phyloP scores from a whole-genome alignment of 2,888 invertebrate genomes.

The Hoplodrina ambigua region DNA sequence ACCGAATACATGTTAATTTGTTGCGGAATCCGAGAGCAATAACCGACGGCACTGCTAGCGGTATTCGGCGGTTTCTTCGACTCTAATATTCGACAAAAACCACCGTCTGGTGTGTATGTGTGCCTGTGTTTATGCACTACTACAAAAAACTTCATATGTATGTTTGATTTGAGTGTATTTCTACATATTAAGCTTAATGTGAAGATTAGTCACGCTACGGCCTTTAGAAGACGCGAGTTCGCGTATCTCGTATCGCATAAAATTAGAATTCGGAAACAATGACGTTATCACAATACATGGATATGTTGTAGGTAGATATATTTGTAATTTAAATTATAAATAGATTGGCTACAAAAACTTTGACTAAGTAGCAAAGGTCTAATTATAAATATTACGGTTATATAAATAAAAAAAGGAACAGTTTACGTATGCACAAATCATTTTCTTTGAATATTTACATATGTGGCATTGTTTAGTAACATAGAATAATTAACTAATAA shows the following conservation, averaged over 20 bases:
- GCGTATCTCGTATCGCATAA: constrained; percentile 65
- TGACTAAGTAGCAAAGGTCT: neutral
- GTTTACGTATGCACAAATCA: constrained; percentile 3
- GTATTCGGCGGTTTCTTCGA: constrained; percentile 88
- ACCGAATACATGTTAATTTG: constrained; percentile 91
- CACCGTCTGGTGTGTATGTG: constrained; percentile 73
- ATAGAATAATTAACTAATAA: too few species aligned
- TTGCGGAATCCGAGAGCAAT: constrained; percentile 90
- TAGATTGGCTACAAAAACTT: neutral
- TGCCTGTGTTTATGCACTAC: constrained; percentile 71
- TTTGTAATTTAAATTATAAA: constrained; percentile 7
- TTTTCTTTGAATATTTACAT: neutral
- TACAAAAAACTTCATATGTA: constrained; percentile 72
- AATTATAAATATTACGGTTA: neutral
- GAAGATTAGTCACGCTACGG: constrained; percentile 82
- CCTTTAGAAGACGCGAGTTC: constrained; percentile 73
- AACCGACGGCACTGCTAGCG: constrained; percentile 88
- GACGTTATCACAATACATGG: constrained; percentile 13
- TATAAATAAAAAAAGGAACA: neutral
- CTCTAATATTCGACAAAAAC: constrained; percentile 88
- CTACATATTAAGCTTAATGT: constrained; percentile 83
- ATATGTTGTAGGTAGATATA: neutral
- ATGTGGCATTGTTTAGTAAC: neutral
- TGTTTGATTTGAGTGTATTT: constrained; percentile 80
- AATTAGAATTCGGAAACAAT: constrained; percentile 41